Evolutionary conservation across 2,797 vertebrate genomes (phyloP).

Genomic region (Galagoides demidoff): DNA sequence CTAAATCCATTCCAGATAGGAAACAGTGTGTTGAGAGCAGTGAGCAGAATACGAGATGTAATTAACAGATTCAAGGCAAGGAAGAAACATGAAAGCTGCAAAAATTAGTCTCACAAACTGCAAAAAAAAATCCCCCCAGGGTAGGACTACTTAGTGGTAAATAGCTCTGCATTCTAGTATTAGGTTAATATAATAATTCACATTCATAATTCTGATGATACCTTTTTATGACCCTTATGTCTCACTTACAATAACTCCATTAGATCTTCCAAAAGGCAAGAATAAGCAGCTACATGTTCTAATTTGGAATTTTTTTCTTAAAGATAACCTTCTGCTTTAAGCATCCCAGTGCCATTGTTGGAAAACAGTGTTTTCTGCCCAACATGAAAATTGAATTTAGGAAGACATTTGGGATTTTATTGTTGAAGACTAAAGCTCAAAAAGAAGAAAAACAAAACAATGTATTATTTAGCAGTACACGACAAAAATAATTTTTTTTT

Average conservation of each 20-base stretch:
- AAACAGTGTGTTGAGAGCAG: constrained; percentile 44
- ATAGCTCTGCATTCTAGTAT: neutral
- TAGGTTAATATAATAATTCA: neutral
- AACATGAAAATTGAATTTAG: neutral
- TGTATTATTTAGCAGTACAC: neutral
- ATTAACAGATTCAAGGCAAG: constrained; percentile 40
- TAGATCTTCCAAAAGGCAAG: neutral
- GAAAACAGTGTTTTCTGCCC: constrained; percentile 13
- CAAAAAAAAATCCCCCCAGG: neutral
- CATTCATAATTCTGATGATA: neutral
- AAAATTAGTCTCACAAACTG: constrained; percentile 29
- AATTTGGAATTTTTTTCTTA: neutral
- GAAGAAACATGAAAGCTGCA: neutral
- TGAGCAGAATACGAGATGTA: neutral
- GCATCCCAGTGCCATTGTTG: neutral
- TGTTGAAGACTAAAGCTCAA: neutral
- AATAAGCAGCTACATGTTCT: neutral
- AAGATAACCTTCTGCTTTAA: constrained; percentile 26
- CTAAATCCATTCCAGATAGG: neutral
- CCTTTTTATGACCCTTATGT: neutral
- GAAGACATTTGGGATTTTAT: neutral
- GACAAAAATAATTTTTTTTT: constrained; percentile 18
- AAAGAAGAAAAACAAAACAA: neutral
- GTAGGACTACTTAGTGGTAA: neutral
- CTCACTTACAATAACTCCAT: neutral